Evolutionary conservation across 1,140 invertebrate species (phyloP).

Genomic region (Caligus rogercresseyi): DNA sequence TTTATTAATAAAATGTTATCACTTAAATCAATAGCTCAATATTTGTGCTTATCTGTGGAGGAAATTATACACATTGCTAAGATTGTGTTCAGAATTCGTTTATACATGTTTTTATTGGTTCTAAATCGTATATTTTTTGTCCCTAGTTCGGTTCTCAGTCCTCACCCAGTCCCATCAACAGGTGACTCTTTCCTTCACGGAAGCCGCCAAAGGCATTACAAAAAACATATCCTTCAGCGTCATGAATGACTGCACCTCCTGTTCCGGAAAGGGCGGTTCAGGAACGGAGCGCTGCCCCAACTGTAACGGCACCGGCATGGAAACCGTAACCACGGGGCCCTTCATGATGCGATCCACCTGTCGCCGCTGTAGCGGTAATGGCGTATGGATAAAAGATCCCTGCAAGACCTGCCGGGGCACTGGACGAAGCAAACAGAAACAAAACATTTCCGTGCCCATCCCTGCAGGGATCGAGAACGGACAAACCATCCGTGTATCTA

Average conservation of each 20-base stretch:
- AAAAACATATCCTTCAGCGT: slow-evolving; percentile 84
- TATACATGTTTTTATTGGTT: too few species aligned
- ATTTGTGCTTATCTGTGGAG: too few species aligned
- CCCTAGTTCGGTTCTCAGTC: slow-evolving; percentile 60
- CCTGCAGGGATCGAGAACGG: slow-evolving; percentile 90
- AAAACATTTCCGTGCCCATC: slow-evolving; percentile 79
- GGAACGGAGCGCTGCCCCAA: slow-evolving; percentile 64
- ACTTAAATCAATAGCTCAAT: too few species aligned
- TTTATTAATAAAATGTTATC: too few species aligned
- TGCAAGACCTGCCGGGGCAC: slow-evolving; percentile 85
- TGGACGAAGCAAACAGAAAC: slow-evolving; percentile 71
- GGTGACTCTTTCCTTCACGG: slow-evolving; percentile 80
- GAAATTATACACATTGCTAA: too few species aligned
- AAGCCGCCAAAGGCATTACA: slow-evolving; percentile 87
- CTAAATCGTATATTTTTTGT: too few species aligned
- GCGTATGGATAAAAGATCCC: slow-evolving; percentile 69
- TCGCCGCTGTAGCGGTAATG: slow-evolving; percentile 70
- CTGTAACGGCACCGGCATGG: slow-evolving; percentile 96
- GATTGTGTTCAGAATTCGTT: too few species aligned
- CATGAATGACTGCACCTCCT: slow-evolving; percentile 77
- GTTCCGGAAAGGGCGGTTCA: slow-evolving; percentile 63
- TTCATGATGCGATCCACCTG: slow-evolving; percentile 96
- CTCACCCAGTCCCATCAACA: background rate
- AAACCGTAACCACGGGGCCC: slow-evolving; percentile 69
- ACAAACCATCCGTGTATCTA: slow-evolving; percentile 79